Base-by-base conservation (phyloP, 2,888 invertebrate genomes). In the Trachelus tabidus region DNA sequence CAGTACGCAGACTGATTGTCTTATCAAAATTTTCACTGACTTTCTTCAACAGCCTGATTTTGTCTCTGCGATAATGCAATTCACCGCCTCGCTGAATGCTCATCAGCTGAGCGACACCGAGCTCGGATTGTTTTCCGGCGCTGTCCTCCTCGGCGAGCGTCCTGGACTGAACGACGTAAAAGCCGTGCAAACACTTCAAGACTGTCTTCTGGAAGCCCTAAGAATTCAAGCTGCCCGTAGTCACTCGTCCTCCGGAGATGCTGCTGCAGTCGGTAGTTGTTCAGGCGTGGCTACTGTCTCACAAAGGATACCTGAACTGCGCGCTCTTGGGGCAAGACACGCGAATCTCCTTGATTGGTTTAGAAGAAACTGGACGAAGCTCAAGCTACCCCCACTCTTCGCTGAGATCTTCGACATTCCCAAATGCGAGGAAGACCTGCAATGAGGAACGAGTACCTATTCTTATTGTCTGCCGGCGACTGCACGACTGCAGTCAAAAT, bases 341-440 rank as follows among this genome's bases (percentile, higher is more conserved):
- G 94, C 95, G 85, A 95, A 96, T 83, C 95, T 97, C 87, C 93
- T 98, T 88, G 95, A 95, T 90, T 99, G 98, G 98, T 98, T 97
- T 92, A 95, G 98, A 85, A 94, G 95, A 87, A 95, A 96, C 92
- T 98, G 98, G 98, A 94, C 94, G 79, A 95, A 95, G 87, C 94
- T 97, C 79, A 94, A 96, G 81, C 94, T 98, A 87, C 98, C 98
- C 74, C 98, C 98, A 4, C 94, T 99, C 77, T 99, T 98, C 92
- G 96, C 98, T 68, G 99, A 99, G 92, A 98, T 98, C 87, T 99
- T 98, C 92, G 98, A 99, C 94, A 98, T 99, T 92, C 97, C 98
- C 84, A 97, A 96, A 92, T 94, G 94, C 88, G 96, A 95, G 90
- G 96, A 96, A 88, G 96, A 96, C 90, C 90, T 92, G 80, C 92